Evolutionary conservation across 2,888 invertebrate species (phyloP), one percentile per base, ranked within the genome.

Genomic region (Drepana falcataria): DNA sequence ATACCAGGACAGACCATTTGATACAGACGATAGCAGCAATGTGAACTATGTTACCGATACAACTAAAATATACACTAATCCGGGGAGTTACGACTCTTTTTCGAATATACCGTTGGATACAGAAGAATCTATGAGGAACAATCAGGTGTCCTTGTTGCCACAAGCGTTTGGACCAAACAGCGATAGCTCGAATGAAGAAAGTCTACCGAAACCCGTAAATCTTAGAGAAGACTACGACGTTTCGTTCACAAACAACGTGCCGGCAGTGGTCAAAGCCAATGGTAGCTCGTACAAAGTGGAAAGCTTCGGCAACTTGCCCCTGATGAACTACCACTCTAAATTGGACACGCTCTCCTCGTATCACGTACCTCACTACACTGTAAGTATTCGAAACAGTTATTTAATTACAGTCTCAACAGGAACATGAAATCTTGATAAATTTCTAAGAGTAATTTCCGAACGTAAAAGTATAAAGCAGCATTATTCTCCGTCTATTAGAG

Each of bases 361-460:
- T 59, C 81, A 77, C 54, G 91, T 90, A 41, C 90, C 91, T 0
- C 90, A 91, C 77, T 91, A 90, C 63, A 83, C 85, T 47, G 91
- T 90, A 74, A 90, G 89, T 89, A 77, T 56, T 53, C 7, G 7
- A 40, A 40, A 2, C 7, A 2, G 3, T 33, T 52, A 5, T 54
- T 0, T 49, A n/a, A 3, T 4, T 49, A 4, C 4, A 37, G 47
- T 49, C 21, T n/a, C n/a, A 33, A 48, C 48, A 2, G 33, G 0
- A 48, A 33, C 2, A 21, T 48, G 21, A 4, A 33, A 21, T 21
- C 33, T 48, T 48, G 9, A 47, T 9, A 3, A 2, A 21, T 21
- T 21, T 21, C 0, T 21, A 21, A 21, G 21, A 21, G 21, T 21
- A 21, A 21, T 21, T 21, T 21, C 21, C 21, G 21, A 21, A 21